Percentiles rank a stretch among this genome's conserved stretches.
These are phyloP conservation scores for Antheraea mylitta DNA, from an alignment of 1,140 invertebrate genomes.

Conservation along the genomic window DNA sequence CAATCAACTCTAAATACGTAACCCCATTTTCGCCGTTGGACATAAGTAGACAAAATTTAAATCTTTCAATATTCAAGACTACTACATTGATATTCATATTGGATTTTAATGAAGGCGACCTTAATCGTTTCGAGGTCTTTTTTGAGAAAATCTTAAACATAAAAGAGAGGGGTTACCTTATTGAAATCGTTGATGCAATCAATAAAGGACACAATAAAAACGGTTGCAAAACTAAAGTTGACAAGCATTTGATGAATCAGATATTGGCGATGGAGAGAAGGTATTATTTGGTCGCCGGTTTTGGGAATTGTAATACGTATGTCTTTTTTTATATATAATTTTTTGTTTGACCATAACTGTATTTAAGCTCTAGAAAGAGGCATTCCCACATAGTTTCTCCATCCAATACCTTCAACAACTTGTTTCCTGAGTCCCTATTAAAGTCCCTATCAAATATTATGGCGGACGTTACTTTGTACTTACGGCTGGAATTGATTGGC, in stretches of 20 bases:
- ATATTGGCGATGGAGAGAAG: not conserved
- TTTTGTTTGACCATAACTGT: no score
- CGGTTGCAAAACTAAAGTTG: not conserved
- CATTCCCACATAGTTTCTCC: no score
- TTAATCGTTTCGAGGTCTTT: not conserved
- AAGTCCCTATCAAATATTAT: no score
- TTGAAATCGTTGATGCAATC: not conserved
- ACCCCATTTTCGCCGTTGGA: not conserved
- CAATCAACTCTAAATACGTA: not conserved
- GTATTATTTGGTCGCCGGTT: not conserved
- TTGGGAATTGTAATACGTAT: not conserved
- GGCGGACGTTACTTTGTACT: no score
- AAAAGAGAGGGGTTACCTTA: not conserved
- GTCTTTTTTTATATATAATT: not conserved
- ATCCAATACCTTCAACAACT: no score
- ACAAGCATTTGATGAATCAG: not conserved
- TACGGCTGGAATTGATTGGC: no score
- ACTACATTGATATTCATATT: not conserved
- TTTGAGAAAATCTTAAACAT: not conserved
- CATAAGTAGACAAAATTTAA: not conserved
- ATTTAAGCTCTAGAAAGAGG: no score
- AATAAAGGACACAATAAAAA: slow-evolving; percentile 4
- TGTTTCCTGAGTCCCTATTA: no score
- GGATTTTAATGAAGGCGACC: not conserved
- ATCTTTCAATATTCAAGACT: not conserved